Conservation (phyloP, 2,113 vertebrate species). For the Delphinapterus leucas region DNA sequence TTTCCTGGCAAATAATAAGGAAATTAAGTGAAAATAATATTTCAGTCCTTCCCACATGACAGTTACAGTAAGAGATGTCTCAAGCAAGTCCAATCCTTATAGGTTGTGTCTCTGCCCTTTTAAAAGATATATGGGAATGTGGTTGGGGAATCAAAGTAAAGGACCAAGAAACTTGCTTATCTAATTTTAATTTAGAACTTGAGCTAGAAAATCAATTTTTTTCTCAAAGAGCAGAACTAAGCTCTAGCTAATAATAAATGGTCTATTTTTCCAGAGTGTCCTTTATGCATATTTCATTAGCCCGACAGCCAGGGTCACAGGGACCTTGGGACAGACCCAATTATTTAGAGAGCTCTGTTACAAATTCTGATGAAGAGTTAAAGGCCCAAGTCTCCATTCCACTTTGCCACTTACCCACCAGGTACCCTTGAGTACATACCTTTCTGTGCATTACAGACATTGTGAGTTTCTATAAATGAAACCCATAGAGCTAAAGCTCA, state of each 20-base stretch:
- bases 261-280: background rate
- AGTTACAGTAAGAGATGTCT: background rate
- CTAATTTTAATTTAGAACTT: background rate
- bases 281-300: background rate
- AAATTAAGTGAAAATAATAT: background rate
- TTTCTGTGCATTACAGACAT: background rate
- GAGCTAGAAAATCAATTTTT: background rate
- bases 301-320: background rate
- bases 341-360: background rate
- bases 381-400: background rate
- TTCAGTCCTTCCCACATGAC: background rate
- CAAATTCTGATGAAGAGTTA: background rate
- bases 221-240: background rate
- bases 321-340: background rate
- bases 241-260: background rate
- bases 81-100: background rate
- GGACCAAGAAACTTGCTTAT: background rate
- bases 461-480: background rate
- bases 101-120: background rate
- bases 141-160: background rate
- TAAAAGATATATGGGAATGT: background rate
- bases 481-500: background rate
- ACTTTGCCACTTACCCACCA: background rate
- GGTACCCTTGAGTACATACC: background rate
- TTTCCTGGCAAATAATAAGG: background rate